Evolutionary conservation across 2,888 invertebrate species (phyloP), one percentile per base, ranked within the genome.

Genomic region (Reticulitermes lucifugus): DNA sequence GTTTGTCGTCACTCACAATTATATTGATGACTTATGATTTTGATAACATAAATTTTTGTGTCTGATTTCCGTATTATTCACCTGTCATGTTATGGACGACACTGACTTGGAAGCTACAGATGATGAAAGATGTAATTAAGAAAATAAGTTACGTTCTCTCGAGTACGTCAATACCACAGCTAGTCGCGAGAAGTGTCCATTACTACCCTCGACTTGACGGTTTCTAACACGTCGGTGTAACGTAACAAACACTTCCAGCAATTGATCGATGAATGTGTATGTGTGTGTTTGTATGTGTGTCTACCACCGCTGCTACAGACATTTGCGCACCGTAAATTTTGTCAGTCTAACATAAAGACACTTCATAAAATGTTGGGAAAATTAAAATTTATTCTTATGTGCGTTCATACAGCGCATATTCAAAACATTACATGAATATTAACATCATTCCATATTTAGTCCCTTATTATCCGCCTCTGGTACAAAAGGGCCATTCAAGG

Each of bases 191-290:
- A 35, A 41, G 35, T 75, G 75, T 77, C 77, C 77, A 77, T 51
- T 21, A 46, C 77, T 46, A 22, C n/a, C n/a, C 77, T 22, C n/a
- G 46, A 43, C 77, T 77, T 18, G 77, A 43, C 46, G n/a, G 77
- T 51, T 77, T 77, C 77, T 77, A 14, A 46, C 77, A 43, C 77
- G 77, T 77, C 22, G 10, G 46, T n/a, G 46, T 46, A 77, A 77
- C 77, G 18, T n/a, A 77, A 77, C 77, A 46, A 46, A 77, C 77
- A 77, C 77, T 18, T 77, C 77, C 12, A 12, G 77, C 46, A 46
- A 77, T 77, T 77, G 77, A 77, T 77, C 77, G 77, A 46, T 43
- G 43, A 9, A 14, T 21, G 73, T n/a, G n/a, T 46, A n/a, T 5
- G n/a, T 46, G 46, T 46, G 46, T 46, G 46, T 46, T 12, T 46